phyloP scores from a whole-genome alignment of 2,797 vertebrate genomes.

The Diplodus puntazzo region DNA sequence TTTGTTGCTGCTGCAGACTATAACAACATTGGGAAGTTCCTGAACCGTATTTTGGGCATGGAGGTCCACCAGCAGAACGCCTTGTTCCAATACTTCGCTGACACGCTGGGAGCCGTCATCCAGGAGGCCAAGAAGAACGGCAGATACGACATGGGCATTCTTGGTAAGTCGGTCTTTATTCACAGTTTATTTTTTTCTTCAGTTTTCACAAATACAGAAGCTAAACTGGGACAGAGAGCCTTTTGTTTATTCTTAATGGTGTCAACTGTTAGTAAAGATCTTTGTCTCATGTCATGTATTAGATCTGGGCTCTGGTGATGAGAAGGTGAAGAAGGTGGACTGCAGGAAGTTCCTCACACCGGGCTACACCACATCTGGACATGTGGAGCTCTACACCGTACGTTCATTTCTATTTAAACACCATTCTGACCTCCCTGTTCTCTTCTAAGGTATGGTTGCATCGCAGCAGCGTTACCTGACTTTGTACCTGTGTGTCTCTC shows the following conservation, averaged over 20 bases:
- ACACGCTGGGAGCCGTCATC: slow-evolving; percentile 95
- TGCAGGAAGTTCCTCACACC: slow-evolving; percentile 97
- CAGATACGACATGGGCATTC: slow-evolving; percentile 98
- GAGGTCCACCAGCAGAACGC: slow-evolving; percentile 98
- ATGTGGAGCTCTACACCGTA: slow-evolving; percentile 96
- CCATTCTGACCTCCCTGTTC: no score
- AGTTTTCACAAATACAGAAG: not conserved
- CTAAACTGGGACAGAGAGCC: not conserved
- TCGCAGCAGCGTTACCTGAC: not conserved
- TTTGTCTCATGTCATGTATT: slow-evolving; percentile 1
- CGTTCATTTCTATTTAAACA: slow-evolving; percentile 43
- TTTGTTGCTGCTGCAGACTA: slow-evolving; percentile 87
- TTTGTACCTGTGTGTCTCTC: not conserved
- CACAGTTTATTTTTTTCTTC: not conserved
- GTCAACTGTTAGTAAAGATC: not conserved
- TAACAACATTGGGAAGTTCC: slow-evolving; percentile 99
- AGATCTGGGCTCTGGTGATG: slow-evolving; percentile 98
- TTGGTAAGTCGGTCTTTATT: slow-evolving; percentile 84
- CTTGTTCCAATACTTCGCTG: slow-evolving; percentile 98
- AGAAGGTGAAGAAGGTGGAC: slow-evolving; percentile 96
- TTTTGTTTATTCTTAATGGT: not conserved
- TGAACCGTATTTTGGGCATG: slow-evolving; percentile 98
- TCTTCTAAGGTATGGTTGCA: no score
- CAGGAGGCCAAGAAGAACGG: slow-evolving; percentile 98
- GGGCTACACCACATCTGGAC: slow-evolving; percentile 96